Percentiles rank a stretch among this genome's conserved stretches.
Evolutionary conservation across 64 coral and sea anemone species (phyloP).

Genomic region (Dendronephthya gigantea): DNA sequence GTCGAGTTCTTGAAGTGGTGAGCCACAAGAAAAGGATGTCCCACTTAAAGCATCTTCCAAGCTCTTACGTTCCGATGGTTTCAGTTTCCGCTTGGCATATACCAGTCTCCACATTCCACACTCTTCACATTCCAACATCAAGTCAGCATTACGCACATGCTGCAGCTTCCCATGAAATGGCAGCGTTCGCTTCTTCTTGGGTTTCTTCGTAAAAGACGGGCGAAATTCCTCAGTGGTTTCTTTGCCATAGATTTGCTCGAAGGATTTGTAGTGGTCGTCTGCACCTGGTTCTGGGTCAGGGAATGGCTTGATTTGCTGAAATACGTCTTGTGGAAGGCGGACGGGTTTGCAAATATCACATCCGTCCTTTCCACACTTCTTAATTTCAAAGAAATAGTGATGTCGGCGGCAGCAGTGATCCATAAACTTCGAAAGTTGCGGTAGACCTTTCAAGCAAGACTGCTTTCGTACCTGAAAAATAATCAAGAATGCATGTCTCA

Average conservation of each 20-base stretch:
- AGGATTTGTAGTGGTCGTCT: slow-evolving; percentile 15
- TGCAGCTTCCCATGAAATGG: not conserved
- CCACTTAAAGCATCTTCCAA: not conserved
- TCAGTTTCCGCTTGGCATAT: slow-evolving; percentile 16
- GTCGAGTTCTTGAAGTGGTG: not conserved
- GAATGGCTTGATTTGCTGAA: not conserved
- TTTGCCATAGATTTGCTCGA: slow-evolving; percentile 8
- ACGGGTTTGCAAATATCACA: not conserved
- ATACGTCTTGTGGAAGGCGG: not conserved
- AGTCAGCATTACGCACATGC: slow-evolving; percentile 18
- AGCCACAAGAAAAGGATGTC: not conserved
- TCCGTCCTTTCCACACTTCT: not conserved
- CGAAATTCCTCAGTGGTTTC: not conserved
- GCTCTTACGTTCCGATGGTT: not conserved
- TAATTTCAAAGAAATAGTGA: not conserved
- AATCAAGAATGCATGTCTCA: not conserved
- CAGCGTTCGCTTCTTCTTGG: slow-evolving; percentile 15
- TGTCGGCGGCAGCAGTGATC: not conserved
- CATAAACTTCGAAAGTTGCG: not conserved
- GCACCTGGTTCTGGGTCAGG: slow-evolving; percentile 21
- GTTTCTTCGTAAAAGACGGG: not conserved
- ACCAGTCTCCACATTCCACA: slow-evolving; percentile 26
- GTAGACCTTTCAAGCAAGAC: not conserved
- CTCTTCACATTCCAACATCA: slow-evolving; percentile 25
- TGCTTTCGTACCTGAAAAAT: not conserved